Percentiles rank a stretch among this genome's conserved stretches.
phyloP scores from a whole-genome alignment of 1,140 invertebrate species.

The Agrypnia vestita region DNA sequence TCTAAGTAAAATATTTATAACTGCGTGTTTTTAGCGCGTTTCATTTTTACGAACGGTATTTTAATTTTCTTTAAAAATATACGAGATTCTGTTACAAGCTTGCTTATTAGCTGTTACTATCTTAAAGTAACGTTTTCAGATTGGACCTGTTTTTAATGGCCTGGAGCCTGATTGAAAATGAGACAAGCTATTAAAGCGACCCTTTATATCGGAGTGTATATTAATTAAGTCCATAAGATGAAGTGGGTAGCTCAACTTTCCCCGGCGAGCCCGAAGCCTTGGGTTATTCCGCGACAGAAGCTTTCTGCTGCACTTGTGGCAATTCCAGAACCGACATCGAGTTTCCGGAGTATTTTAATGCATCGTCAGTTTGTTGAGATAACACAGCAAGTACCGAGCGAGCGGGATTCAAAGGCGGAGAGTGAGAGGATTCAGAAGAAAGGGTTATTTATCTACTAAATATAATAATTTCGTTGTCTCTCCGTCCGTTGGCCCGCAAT shows the following conservation, averaged over 20 bases:
- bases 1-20: no score
- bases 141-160: not conserved
- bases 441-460: no score
- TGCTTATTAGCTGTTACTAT: no score
- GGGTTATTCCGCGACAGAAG: not conserved
- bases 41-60: no score
- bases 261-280: no score
- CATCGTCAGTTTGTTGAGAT: constrained; percentile 26
- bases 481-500: no score
- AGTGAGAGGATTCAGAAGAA: no score
- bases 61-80: no score
- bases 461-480: no score
- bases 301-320: constrained; percentile 6
- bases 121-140: not conserved
- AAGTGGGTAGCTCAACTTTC: not conserved
- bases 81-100: no score
- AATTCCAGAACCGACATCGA: constrained; percentile 7
- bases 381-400: not conserved
- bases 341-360: constrained; percentile 18
- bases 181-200: constrained; percentile 42
- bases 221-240: constrained; percentile 34
- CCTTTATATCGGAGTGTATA: constrained; percentile 28
- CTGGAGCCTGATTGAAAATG: constrained; percentile 11
- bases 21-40: no score
- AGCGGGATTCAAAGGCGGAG: no score